Percentiles rank a stretch among this genome's conserved stretches.
Conservation (phyloP, 1,140 invertebrate genomes). For the Heliconius hewitsoni region DNA sequence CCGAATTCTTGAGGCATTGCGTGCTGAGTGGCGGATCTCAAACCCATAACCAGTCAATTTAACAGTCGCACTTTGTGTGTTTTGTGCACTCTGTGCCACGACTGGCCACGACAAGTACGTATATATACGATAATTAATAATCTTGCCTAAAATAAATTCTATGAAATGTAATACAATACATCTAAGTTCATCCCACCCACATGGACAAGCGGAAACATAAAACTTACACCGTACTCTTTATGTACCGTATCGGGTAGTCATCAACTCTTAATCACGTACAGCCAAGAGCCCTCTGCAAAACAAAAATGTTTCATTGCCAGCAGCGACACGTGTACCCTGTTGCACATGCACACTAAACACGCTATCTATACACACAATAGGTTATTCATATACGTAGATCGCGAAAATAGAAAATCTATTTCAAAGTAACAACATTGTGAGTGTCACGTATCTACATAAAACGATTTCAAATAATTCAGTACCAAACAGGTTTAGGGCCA, state of each 20-base stretch:
- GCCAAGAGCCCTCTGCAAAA: conserved; percentile 18
- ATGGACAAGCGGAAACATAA: conserved; percentile 22
- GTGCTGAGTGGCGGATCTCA: too few species aligned
- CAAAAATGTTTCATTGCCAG: conserved; percentile 21
- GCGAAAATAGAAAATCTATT: conserved; percentile 42
- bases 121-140: too few species aligned
- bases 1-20: too few species aligned
- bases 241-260: conserved; percentile 22
- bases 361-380: conserved; percentile 19
- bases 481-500: conserved; percentile 3
- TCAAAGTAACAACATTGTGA: conserved; percentile 25
- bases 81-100: too few species aligned
- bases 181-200: conserved; percentile 32
- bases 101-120: too few species aligned
- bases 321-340: conserved; percentile 27
- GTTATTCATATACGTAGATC: conserved; percentile 25
- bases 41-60: too few species aligned
- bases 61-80: too few species aligned
- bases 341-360: conserved; percentile 15
- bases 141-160: not conserved
- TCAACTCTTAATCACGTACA: conserved; percentile 38
- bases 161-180: not conserved
- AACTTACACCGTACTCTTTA: conserved; percentile 17
- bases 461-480: conserved; percentile 5
- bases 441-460: not conserved